Evolutionary conservation across 2,888 invertebrate genomes (phyloP).

Genomic region (Melipona beecheii): DNA sequence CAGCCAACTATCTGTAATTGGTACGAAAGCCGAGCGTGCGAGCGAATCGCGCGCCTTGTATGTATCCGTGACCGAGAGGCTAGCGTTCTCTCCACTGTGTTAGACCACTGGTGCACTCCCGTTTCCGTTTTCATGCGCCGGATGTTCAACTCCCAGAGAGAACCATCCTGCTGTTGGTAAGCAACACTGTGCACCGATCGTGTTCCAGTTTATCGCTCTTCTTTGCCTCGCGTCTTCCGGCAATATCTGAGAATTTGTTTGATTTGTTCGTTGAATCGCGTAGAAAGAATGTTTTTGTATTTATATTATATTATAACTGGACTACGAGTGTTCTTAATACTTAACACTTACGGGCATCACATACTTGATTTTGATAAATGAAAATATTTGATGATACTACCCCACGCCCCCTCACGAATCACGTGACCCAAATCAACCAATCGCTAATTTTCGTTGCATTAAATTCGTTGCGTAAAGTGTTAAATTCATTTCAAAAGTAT

Average conservation of each 20-base stretch:
- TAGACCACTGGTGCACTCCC: constrained; percentile 53
- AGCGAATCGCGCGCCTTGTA: constrained; percentile 41
- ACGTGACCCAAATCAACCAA: too few species aligned
- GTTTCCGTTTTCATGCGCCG: constrained; percentile 62
- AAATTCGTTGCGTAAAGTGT: too few species aligned
- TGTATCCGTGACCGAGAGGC: constrained; percentile 22
- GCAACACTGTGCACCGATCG: not conserved
- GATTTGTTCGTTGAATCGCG: too few species aligned
- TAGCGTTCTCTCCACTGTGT: not conserved
- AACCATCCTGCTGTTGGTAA: constrained; percentile 41
- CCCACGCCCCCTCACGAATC: too few species aligned
- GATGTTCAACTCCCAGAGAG: constrained; percentile 56
- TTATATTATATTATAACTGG: too few species aligned
- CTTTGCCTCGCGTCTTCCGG: not conserved
- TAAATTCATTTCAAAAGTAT: too few species aligned
- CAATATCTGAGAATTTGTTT: not conserved
- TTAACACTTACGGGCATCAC: too few species aligned
- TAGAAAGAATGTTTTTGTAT: too few species aligned
- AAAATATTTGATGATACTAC: too few species aligned
- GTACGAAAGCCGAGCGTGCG: constrained; percentile 61
- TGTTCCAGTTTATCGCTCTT: not conserved
- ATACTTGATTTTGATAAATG: too few species aligned
- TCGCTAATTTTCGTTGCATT: too few species aligned
- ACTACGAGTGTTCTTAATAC: too few species aligned
- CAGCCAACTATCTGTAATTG: constrained; percentile 69